Evolutionary conservation across 2,888 invertebrate genomes (phyloP).

Genomic region (Electrophaes corylata): DNA sequence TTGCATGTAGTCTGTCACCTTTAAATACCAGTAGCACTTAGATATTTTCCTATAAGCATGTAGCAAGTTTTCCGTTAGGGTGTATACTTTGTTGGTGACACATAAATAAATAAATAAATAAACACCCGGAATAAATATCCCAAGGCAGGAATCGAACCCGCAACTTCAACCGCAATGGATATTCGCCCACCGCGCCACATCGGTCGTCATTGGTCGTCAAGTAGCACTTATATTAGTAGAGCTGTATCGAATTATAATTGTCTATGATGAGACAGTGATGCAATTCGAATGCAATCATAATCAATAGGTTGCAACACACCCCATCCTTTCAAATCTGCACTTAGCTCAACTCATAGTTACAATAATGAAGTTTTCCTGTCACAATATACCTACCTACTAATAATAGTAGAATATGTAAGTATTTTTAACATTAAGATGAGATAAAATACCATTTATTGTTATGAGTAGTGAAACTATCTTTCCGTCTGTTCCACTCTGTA

Average conservation of each 20-base stretch:
- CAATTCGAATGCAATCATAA: conserved; percentile 4
- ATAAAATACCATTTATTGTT: not conserved
- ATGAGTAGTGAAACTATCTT: conserved; percentile 21
- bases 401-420: no score
- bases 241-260: conserved; percentile 8
- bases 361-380: not conserved
- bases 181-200: no score
- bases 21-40: no score
- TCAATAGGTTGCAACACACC: not conserved
- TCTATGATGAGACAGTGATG: conserved; percentile 14
- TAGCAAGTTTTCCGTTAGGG: no score
- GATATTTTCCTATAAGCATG: no score
- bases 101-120: no score
- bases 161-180: no score
- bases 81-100: no score
- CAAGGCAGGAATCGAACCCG: no score
- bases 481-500: conserved; percentile 28
- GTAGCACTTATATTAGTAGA: not conserved
- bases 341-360: not conserved
- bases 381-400: not conserved
- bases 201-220: no score
- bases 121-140: no score
- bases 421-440: conserved; percentile 1
- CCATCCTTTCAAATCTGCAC: conserved; percentile 4
- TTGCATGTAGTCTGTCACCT: no score